Conservation (phyloP, 1,140 invertebrate species). For the Ooceraea biroi region DNA sequence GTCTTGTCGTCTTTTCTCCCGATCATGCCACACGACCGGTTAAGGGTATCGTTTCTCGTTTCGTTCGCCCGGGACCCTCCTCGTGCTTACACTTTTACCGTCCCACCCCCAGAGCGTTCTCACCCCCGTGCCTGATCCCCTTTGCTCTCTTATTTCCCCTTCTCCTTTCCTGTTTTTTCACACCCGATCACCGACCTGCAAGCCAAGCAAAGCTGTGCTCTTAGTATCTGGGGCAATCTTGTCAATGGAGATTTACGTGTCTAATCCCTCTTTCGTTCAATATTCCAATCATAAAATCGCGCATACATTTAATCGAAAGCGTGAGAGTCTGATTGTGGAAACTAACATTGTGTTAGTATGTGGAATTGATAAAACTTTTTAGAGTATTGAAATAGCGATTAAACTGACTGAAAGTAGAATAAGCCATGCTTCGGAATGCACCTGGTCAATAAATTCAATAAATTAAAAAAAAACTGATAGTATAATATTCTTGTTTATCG, state of each 20-base stretch:
- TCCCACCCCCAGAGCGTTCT: constrained; percentile 45
- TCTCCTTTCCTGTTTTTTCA: constrained; percentile 48
- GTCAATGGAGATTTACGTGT: constrained; percentile 48
- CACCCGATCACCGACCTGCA: constrained; percentile 77
- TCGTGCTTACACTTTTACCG: constrained; percentile 20
- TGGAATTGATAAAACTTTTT: neutral
- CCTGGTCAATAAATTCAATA: too few relatives aligned
- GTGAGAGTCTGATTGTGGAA: constrained; percentile 12
- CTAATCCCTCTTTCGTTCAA: neutral
- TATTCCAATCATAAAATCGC: neutral
- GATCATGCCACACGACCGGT: constrained; percentile 78
- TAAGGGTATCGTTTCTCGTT: constrained; percentile 54
- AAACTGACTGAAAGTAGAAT: too few relatives aligned
- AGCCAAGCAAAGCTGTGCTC: constrained; percentile 77
- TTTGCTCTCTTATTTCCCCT: constrained; percentile 30
- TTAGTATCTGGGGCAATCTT: constrained; percentile 56
- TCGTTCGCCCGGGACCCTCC: constrained; percentile 5
- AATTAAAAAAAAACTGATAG: too few relatives aligned
- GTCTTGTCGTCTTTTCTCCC: constrained; percentile 78
- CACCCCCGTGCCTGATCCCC: constrained; percentile 28
- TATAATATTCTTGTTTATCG: too few relatives aligned
- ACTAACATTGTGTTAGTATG: too few relatives aligned
- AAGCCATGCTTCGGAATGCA: too few relatives aligned
- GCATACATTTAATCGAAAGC: neutral
- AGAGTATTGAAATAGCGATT: neutral